These are phyloP conservation scores for Eilema sororculum DNA, from an alignment of 2,888 invertebrate genomes.

Conservation along the genomic window DNA sequence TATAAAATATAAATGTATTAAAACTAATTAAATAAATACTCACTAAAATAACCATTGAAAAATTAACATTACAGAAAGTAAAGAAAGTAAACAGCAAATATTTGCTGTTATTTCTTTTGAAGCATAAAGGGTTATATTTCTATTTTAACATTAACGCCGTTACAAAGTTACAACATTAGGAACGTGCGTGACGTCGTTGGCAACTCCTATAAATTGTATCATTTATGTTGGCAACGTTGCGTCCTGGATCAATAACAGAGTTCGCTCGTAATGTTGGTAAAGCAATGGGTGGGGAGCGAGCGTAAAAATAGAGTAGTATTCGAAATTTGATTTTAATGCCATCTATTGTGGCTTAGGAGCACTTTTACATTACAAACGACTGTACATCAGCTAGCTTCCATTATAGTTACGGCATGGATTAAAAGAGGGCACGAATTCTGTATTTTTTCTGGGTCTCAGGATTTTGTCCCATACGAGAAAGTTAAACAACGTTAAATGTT, in stretches of 20 bases:
- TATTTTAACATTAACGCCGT: too few relatives aligned
- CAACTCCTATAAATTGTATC: too few relatives aligned
- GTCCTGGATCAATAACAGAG: background rate
- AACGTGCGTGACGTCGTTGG: too few relatives aligned
- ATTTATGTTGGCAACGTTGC: background rate
- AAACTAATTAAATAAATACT: too few relatives aligned
- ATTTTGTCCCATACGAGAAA: too few relatives aligned
- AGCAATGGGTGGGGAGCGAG: background rate
- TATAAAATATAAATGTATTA: too few relatives aligned
- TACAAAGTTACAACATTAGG: background rate
- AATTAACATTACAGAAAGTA: too few relatives aligned
- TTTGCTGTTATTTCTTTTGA: too few relatives aligned
- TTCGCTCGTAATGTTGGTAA: background rate
- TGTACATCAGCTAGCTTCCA: background rate
- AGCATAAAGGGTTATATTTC: too few relatives aligned
- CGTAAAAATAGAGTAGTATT: background rate
- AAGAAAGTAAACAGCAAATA: too few relatives aligned
- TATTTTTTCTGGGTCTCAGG: background rate
- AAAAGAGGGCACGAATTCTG: background rate
- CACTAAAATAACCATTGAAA: too few relatives aligned
- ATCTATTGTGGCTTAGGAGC: background rate
- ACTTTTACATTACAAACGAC: background rate
- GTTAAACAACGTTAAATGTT: too few relatives aligned
- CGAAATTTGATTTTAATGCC: background rate
- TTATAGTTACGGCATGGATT: background rate